phyloP scores from a whole-genome alignment of 1,140 invertebrate genomes.

The Pseudobourletiella spinata region DNA sequence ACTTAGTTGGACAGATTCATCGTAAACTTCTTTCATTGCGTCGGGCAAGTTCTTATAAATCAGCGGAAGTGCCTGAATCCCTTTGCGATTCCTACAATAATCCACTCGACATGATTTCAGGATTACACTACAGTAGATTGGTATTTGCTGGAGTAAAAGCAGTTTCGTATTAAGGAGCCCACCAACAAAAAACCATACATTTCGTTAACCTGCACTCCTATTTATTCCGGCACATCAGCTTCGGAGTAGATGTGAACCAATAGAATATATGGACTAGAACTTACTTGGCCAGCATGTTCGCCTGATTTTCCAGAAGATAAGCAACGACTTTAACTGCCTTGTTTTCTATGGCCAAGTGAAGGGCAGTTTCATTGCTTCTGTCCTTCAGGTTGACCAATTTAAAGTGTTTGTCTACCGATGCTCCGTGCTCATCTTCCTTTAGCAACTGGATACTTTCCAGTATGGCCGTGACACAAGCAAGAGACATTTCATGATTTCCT shows the following conservation, averaged over 20 bases:
- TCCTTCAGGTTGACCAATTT: background rate
- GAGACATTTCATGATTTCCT: background rate
- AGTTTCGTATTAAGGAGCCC: too few relatives aligned
- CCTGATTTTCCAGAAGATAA: background rate
- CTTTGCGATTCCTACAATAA: background rate
- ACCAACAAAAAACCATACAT: too few relatives aligned
- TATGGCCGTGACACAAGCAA: background rate
- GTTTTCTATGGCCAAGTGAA: background rate
- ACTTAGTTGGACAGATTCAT: background rate
- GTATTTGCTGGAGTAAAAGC: too few relatives aligned
- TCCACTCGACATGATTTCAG: too few relatives aligned
- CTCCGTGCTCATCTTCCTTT: background rate
- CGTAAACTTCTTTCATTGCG: background rate
- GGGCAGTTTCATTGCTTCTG: background rate
- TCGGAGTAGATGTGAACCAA: too few relatives aligned
- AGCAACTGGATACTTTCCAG: background rate
- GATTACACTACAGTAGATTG: too few relatives aligned
- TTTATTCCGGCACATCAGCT: too few relatives aligned
- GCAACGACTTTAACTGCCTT: background rate
- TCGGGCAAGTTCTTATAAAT: background rate
- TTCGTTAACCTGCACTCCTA: too few relatives aligned
- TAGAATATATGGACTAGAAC: background rate
- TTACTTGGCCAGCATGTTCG: background rate
- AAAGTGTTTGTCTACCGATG: background rate
- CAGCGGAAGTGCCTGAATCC: background rate